Evolutionary conservation across 2,113 vertebrate species (phyloP).

Genomic region (Motacilla tschutschensis): DNA sequence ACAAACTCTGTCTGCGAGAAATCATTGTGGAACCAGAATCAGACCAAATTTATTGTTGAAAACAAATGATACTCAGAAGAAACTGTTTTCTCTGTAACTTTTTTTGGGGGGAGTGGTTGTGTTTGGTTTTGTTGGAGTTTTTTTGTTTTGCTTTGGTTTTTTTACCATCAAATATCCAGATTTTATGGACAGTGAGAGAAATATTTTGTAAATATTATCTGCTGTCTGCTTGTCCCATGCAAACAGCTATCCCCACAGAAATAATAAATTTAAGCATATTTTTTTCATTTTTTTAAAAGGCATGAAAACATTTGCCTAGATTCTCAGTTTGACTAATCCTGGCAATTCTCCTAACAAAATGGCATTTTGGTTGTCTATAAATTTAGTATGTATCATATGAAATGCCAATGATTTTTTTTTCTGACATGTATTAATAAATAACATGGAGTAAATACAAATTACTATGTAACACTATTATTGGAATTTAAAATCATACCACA

Average conservation of each 20-base stretch:
- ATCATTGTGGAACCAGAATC: not conserved
- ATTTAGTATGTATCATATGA: not conserved
- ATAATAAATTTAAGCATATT: not conserved
- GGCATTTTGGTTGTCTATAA: not conserved
- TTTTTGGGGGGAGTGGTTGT: rapidly evolving
- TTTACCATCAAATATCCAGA: not conserved
- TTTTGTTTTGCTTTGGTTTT: not conserved
- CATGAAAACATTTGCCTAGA: not conserved
- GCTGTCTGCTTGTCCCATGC: not conserved
- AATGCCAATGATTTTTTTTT: not conserved
- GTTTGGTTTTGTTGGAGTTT: not conserved
- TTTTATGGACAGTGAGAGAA: not conserved
- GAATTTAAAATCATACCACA: no score
- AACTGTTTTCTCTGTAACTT: not conserved
- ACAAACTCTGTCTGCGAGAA: not conserved
- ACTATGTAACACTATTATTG: not conserved
- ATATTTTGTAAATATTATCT: not conserved
- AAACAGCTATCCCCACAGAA: not conserved
- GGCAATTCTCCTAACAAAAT: not conserved
- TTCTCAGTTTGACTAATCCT: not conserved
- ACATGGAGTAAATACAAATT: not conserved
- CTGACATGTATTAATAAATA: not conserved
- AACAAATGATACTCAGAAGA: not conserved
- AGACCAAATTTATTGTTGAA: not conserved
- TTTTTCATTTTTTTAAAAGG: not conserved